Evolutionary conservation across 2,888 invertebrate genomes (phyloP), one percentile per base, ranked within the genome.

Genomic region (Venustoraphidia nigricollis): DNA sequence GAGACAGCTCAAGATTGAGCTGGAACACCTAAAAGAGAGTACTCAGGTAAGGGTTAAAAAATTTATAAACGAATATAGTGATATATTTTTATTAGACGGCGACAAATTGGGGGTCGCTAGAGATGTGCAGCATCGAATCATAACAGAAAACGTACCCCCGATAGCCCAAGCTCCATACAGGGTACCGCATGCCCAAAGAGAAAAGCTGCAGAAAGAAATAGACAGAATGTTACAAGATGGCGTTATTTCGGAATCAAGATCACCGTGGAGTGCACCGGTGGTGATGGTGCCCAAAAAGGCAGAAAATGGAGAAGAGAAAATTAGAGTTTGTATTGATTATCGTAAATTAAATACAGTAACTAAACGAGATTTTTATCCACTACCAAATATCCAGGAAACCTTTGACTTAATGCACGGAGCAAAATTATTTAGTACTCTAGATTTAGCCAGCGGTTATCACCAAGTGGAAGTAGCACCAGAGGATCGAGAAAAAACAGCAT

Each of bases 251-350:
- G 56, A 53, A 5, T 60, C 59, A 2, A 51, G 47, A 4, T 58
- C 57, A 13, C 62, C 63, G 0, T 67, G 60, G 60, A 53, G 58
- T 6, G 54, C 59, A 2, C 64, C 62, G 0, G 54, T 63, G 5
- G 60, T 64, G 4, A 41, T 66, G 1, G 62, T 62, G 2, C 53
- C 53, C 14, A 66, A 65, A 53, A 61, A 60, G 47, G 54, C 58
- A 10, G 53, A 52, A 10, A 52, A 53, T n/a, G 52, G 52, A 2
- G 51, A 45, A 13, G 34, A 38, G 1, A 53, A 54, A 46, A 55
- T 46, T 38, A 37, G 60, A 39, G 51, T 61, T 9, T 51, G 55
- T 38, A 55, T 57, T 3, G 61, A 61, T 41, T 62, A 53, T 44
- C 48, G 60, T 2, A 50, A 47, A 13, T 40, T 63, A 8, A 64